Evolutionary conservation across 2,888 invertebrate genomes (phyloP).

Genomic region (Pseudococcus jackbeardsleyi): DNA sequence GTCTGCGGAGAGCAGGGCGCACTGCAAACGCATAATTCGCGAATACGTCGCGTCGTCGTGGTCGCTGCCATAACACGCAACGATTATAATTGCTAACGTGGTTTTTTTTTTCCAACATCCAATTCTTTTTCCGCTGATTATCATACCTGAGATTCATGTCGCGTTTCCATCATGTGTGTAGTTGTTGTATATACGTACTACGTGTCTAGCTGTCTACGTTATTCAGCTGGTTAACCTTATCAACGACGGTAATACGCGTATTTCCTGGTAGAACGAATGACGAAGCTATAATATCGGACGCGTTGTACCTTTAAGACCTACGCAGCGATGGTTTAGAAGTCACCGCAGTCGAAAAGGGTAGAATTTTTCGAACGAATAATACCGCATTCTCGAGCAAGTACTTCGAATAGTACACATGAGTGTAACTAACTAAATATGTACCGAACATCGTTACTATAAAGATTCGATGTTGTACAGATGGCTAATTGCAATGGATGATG

Average conservation of each 20-base stretch:
- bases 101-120: background rate
- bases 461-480: too few species aligned
- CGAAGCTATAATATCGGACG: background rate
- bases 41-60: background rate
- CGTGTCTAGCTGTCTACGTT: background rate
- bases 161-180: background rate
- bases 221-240: conserved; percentile 21
- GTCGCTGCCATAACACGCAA: background rate
- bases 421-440: too few species aligned
- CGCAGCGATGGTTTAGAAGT: too few species aligned
- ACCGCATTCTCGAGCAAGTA: too few species aligned
- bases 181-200: background rate
- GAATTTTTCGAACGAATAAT: too few species aligned
- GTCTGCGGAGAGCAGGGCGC: background rate
- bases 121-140: conserved; percentile 2
- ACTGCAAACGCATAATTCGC: background rate
- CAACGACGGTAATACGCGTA: background rate
- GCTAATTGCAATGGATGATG: too few species aligned
- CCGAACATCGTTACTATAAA: too few species aligned
- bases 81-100: background rate
- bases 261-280: conserved; percentile 23
- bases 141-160: conserved; percentile 38
- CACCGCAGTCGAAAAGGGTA: too few species aligned
- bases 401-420: too few species aligned
- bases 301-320: too few species aligned